Base-by-base conservation (phyloP, 2,888 invertebrate genomes). In the Drosophila longiperda region DNA sequence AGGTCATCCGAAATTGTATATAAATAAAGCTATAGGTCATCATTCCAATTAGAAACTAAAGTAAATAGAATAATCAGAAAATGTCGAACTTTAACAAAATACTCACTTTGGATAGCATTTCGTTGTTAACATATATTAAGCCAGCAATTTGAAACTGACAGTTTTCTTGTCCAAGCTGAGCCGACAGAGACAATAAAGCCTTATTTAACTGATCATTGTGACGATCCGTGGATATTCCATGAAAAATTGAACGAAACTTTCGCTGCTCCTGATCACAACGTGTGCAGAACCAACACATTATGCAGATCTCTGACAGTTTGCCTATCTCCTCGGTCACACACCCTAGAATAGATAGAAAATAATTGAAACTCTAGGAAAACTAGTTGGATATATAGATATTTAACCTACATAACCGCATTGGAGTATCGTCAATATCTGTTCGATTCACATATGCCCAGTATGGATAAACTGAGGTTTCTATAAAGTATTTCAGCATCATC, bases 151-250 rank as follows among this genome's bases (percentile, higher is more conserved):
- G 64, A 34, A 87, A 78, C 1, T 32, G 29, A 7, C 80, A 67
- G 11, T 12, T 60, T 50, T 90, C 80, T 45, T 87, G 90, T 17
- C 73, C 71, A n/a, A 90, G 42, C 32, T 88, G 87, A 32, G 72
- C 50, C 1, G 78, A 73, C 4, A 83, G 72, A 17, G 70, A 49
- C 1, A 71, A 70, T 7, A 90, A 49, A 5, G 75, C 63, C 0
- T 48, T 57, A 52, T 73, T 80, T 8, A 87, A 59, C 9, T 62
- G 58, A 1, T 59, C 67, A 57, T 81, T 82, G 12, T 63, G 66
- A 3, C 83, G 84, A 62, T 72, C 66, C 2, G 38, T 32, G n/a
- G 60, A 26, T 4, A 78, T 17, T 1, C 52, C 66, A 55, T 74
- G 75, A 8, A 84, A 78, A 0, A 63, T 6, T 1, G 73, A 50